phyloP scores from a whole-genome alignment of 1,140 invertebrate species.

The Bombus confusus region DNA sequence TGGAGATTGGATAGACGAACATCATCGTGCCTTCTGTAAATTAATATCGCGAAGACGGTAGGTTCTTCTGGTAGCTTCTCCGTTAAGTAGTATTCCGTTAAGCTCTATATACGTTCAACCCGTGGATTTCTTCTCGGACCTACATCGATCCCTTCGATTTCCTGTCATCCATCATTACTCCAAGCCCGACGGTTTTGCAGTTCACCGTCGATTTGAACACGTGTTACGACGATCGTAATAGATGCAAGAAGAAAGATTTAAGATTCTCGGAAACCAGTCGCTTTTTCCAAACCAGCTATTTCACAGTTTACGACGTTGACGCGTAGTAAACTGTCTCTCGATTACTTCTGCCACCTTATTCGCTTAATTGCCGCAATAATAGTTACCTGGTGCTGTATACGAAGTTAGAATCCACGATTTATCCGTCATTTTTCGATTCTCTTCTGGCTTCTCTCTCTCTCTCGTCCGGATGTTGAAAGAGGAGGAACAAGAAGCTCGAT shows the following conservation, averaged over 20 bases:
- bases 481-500: not conserved
- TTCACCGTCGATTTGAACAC: not conserved
- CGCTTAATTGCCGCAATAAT: constrained; percentile 1
- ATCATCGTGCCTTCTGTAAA: not conserved
- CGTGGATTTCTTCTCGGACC: not conserved
- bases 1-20: not conserved
- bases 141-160: not conserved
- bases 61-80: not conserved
- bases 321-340: not conserved
- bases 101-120: too few species aligned
- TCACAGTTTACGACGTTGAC: not conserved
- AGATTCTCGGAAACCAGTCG: not conserved
- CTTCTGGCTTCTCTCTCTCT: too few species aligned
- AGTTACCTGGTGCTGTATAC: too few species aligned
- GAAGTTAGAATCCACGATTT: not conserved
- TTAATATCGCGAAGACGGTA: not conserved
- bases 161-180: not conserved
- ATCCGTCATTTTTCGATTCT: not conserved
- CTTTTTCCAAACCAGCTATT: not conserved
- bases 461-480: not conserved
- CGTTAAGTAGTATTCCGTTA: not conserved
- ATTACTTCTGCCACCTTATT: not conserved
- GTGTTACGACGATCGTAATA: not conserved
- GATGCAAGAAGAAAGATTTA: not conserved
- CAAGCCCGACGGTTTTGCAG: not conserved